Base-by-base conservation (phyloP, 2,113 vertebrate species). In the Etheostoma spectabile region DNA sequence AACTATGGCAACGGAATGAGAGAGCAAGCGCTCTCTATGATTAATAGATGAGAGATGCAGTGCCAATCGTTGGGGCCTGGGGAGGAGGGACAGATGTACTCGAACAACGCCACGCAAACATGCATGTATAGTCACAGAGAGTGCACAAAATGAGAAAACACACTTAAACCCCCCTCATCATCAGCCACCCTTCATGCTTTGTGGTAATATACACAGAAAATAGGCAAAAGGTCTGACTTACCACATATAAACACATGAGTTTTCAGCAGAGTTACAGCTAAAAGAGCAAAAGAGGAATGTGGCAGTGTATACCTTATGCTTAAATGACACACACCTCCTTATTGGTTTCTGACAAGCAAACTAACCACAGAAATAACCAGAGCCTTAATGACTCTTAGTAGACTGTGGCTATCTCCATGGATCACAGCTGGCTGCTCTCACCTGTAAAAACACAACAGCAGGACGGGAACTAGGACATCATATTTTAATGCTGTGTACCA, bases 1-100 rank as follows among this genome's bases (percentile, higher is more conserved):
- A 98, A 98, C 98, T 98, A 99, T 99, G 97, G 98, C 97, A 99
- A 99, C 98, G 69, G 97, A 97, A 97, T 96, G 96, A 96, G 97
- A 97, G 97, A 97, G 96, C 95, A 97, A 97, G 93, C 95, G 88
- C 91, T 91, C 86, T 95, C 96, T 96, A 99, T 99, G 98, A 99
- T 99, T 99, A 99, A 99, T 98, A 98, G 97, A 99, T 99, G 97
- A 99, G 97, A 96, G 96, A 96, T 93, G 94, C 96, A 89, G 95
- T 61, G 94, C 97, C 96, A 96, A 96, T 95, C 95, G 96, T 93
- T 71, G 77, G 95, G 95, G 95, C 96, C 95, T 81, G 90, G 93
- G 91, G 93, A 94, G 88, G 91, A 92, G 92, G 93, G 94, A 94
- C 92, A 93, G 92, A 93, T 94, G 91, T 91, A 92, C 88, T 92